Evolutionary conservation across 23 tunicate species (phyloP), one percentile per base, ranked within the genome.

Genomic region (Aplidium turbinatum): DNA sequence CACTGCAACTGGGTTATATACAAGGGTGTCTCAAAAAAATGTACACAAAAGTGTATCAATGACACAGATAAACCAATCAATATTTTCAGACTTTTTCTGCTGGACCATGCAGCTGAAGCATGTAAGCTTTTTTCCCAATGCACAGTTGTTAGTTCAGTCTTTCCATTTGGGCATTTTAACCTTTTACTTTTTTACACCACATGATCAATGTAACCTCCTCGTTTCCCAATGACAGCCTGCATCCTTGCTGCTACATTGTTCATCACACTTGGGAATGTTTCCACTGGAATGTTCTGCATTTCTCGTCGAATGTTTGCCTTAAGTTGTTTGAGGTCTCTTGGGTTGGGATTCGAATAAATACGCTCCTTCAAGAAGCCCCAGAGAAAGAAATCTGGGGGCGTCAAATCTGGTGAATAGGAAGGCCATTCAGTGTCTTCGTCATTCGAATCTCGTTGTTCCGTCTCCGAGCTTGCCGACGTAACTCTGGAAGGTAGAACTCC

Each of bases 391-490:
- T 60, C 67, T 29, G 67, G 35, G 6, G 67, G 34, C 4, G 67
- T 60, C 6, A 60, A 38, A 38, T 60, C 67, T 28, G 35, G 67
- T 26, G 67, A 60, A 60, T 60, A 29, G 35, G 67, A 38, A 35
- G 72, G 51, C 72, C 72, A 66, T 51, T 66, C 52, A 35, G 38
- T 35, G 39, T 61, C 30, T 32, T 29, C 38, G 30, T 29, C 68
- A 4, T 13, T 20, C 36, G 26, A n/a, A n/a, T n/a, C n/a, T n/a
- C n/a, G 29, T 66, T 66, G 72, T 66, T 66, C 38, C 72, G 22
- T 18, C 30, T 66, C 18, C 52, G 51, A 33, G 72, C 72, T 51
- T 66, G 72, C 36, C 24, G 11, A 66, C 27, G 51, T 23, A 66
- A 26, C 31, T 60, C n/a, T 29, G 67, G 35, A 11, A 25, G 36